Conservation (phyloP, 2,797 vertebrate genomes). For the Clarias platycephalus region DNA sequence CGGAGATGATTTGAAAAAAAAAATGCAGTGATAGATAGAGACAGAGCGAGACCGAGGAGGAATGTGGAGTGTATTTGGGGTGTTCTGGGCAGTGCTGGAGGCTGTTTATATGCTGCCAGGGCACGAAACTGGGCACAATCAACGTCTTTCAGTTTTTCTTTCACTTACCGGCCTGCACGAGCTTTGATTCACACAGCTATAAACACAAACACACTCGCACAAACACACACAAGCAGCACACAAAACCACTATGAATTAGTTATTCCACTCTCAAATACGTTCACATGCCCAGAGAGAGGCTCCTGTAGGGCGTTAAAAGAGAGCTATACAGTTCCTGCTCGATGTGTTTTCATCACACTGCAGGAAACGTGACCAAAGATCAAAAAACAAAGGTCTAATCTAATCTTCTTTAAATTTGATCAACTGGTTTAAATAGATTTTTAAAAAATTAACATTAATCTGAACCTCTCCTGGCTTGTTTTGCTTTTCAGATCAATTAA, state of each 20-base stretch:
- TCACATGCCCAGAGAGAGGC: no score
- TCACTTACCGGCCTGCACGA: slow-evolving; percentile 7
- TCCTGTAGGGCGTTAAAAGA: neutral
- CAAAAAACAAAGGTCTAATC: neutral
- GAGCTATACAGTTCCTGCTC: neutral
- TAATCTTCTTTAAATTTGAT: neutral
- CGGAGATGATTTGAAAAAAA: slow-evolving; percentile 41
- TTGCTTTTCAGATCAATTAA: neutral
- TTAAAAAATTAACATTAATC: neutral
- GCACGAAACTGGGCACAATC: slow-evolving; percentile 39
- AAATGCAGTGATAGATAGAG: slow-evolving; percentile 18
- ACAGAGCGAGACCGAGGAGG: slow-evolving; percentile 32
- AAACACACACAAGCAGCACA: neutral
- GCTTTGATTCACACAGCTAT: slow-evolving; percentile 4
- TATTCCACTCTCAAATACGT: neutral
- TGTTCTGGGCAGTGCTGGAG: slow-evolving; percentile 21
- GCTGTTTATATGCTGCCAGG: slow-evolving; percentile 32
- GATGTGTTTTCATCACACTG: neutral
- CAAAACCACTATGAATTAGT: neutral
- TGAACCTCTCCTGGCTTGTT: neutral
- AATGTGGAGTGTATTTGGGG: slow-evolving; percentile 51
- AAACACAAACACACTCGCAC: neutral
- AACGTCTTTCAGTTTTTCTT: slow-evolving; percentile 35
- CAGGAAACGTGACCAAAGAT: neutral
- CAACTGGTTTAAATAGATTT: neutral